Base-by-base conservation (phyloP, 2,888 invertebrate species). In the Parochlus steinenii region DNA sequence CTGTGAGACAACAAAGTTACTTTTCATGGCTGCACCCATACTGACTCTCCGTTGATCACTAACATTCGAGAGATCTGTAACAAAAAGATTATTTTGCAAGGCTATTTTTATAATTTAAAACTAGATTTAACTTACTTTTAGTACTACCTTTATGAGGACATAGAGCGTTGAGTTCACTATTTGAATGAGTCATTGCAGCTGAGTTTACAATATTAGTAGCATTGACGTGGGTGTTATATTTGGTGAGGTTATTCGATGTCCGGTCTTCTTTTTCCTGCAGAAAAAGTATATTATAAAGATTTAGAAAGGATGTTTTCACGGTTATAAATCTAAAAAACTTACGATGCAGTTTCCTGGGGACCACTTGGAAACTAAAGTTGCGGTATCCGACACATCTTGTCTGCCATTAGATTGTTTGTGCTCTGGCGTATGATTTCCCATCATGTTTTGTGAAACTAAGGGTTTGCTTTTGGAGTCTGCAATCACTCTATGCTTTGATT, bases 1-100 rank as follows among this genome's bases (percentile, higher is more conserved):
- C 48, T 71, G 71, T 2, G 71, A 71, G 5, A 71, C 71, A 33
- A 71, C 70, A 47, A 69, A 71, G 42, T 65, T 67, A 37, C 70
- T 69, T 42, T 58, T 58, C 38, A 44, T 36, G 5, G 37, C 39
- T 5, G 55, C 45, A 11, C 51, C 50, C 25, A 54, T 45, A 41
- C 53, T 57, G 6, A 56, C 50, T 17, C 58, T 53, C 11, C 58
- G 49, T 39, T 52, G 50, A 29, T 57, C 56, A 12, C 42, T 38
- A 23, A 22, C 22, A 22, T 22, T 10, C 10, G 22, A 22, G 10
- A 22, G 10, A 33, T n/a, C 6, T 4, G 19, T 17, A 23, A 14
- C 25, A 6, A 17, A 5, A 6, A 23, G 12, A 16, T 12, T 2
- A n/a, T 5, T 16, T 20, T 6, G 10, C n/a, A 8, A 19, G 11